phyloP scores from a whole-genome alignment of 2,113 vertebrate genomes.

The Corythornis madagascariensis region DNA sequence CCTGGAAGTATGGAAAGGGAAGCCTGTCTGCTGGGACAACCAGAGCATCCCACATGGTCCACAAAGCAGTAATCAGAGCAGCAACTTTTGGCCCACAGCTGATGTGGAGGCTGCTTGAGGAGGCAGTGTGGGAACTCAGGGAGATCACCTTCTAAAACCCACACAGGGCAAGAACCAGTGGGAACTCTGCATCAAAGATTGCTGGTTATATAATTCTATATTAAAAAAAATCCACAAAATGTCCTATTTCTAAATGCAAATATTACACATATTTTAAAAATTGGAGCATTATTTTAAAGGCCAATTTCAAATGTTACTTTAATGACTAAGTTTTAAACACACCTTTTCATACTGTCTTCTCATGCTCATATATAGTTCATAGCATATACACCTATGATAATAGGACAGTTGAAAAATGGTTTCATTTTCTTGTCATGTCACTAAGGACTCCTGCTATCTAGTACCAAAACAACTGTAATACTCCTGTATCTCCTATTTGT shows the following conservation, averaged over 20 bases:
- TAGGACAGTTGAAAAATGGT: not conserved
- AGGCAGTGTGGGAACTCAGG: not conserved
- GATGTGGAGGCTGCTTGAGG: not conserved
- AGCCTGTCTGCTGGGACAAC: not conserved
- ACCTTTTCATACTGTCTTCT: not conserved
- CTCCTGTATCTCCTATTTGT: not conserved
- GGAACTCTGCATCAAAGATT: not conserved
- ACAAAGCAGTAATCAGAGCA: not conserved
- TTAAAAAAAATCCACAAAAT: not conserved
- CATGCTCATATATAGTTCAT: not conserved
- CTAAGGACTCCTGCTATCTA: not conserved
- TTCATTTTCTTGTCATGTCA: slow-evolving; percentile 3
- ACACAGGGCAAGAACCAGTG: not conserved
- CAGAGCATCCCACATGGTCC: not conserved
- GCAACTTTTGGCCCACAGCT: not conserved
- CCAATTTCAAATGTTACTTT: not conserved
- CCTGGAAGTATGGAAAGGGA: not conserved
- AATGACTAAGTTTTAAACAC: not conserved
- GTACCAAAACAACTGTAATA: not conserved
- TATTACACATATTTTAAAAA: not conserved
- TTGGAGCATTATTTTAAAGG: not conserved
- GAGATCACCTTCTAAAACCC: not conserved
- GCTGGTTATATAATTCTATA: not conserved
- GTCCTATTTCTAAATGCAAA: not conserved
- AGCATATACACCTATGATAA: not conserved